Evolutionary conservation across 2,113 vertebrate species (phyloP), one percentile per base, ranked within the genome.

Genomic region (Xenopus tropicalis): DNA sequence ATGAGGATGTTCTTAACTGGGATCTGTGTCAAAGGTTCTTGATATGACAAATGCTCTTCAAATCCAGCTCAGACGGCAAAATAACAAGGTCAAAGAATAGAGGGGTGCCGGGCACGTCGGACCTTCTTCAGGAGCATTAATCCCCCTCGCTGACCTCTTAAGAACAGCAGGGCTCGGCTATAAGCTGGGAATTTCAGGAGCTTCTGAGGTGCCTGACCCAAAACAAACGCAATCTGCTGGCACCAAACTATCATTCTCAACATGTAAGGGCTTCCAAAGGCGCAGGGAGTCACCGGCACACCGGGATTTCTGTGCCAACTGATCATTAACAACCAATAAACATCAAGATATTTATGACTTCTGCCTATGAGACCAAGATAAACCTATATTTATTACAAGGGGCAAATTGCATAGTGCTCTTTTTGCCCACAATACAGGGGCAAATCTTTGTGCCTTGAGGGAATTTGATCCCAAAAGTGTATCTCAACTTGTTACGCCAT

Each of bases 1-100:
- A 89, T 86, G 82, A 88, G 81, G 84, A 89, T 84, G 90, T 93
- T 89, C 87, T 82, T 91, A 94, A 96, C 92, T 90, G 91, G 90
- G 92, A 95, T 94, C 90, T 92, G 81, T 87, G 81, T 86, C 84
- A 86, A 62, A 63, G 86, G 85, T 88, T 84, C 84, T 82, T 69
- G 78, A 75, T 78, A 79, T 73, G 78, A 73, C 59, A 80, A 74
- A 61, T 71, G 69, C 1, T 14, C 59, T 69, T 22, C 78, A 54
- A 62, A 8, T 0, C 79, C 69, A 83, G 80, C 65, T 82, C 79
- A 83, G 80, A 81, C 69, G 79, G 57, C 79, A 79, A 82, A 81
- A 37, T 37, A 37, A 71, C 8, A 66, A 67, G 64, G 56, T 75
- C 67, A 56, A 74, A 23, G 78, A 74, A 63, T 69, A 25, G 54